Percentiles rank a stretch among this genome's conserved stretches.
Evolutionary conservation across 2,113 vertebrate genomes (phyloP).

Genomic region (Hoplias malabaricus): DNA sequence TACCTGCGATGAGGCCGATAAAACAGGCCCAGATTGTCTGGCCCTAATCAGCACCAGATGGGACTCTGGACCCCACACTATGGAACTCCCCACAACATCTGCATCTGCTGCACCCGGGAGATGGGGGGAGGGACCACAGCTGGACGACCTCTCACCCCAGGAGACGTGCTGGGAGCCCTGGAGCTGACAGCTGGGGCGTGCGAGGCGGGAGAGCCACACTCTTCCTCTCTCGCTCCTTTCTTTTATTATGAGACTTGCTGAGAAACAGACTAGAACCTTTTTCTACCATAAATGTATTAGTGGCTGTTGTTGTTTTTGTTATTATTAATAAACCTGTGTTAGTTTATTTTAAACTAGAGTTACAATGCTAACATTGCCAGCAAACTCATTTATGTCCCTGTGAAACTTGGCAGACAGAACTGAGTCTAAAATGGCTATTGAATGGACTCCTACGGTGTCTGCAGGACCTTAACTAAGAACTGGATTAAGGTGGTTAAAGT

Average conservation of each 20-base stretch:
- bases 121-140: constrained; percentile 70
- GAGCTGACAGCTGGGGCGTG: constrained; percentile 41
- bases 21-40: constrained; percentile 73
- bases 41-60: constrained; percentile 78
- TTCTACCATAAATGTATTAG: too few relatives aligned
- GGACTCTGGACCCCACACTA: constrained; percentile 68
- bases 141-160: constrained; percentile 74
- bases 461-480: too few relatives aligned
- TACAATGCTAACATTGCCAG: too few relatives aligned
- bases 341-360: too few relatives aligned
- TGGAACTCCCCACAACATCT: constrained; percentile 67
- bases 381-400: too few relatives aligned
- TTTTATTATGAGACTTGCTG: background rate
- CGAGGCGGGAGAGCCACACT: constrained; percentile 61
- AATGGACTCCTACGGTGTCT: too few relatives aligned
- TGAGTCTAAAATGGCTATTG: too few relatives aligned
- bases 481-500: too few relatives aligned
- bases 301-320: too few relatives aligned
- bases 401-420: too few relatives aligned
- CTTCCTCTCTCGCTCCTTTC: constrained; percentile 38
- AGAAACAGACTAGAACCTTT: too few relatives aligned
- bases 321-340: too few relatives aligned
- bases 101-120: constrained; percentile 69
- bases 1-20: constrained; percentile 63
- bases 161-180: constrained; percentile 71